Evolutionary conservation across 2,888 invertebrate genomes (phyloP), one percentile per base, ranked within the genome.

Genomic region (Patella depressa): DNA sequence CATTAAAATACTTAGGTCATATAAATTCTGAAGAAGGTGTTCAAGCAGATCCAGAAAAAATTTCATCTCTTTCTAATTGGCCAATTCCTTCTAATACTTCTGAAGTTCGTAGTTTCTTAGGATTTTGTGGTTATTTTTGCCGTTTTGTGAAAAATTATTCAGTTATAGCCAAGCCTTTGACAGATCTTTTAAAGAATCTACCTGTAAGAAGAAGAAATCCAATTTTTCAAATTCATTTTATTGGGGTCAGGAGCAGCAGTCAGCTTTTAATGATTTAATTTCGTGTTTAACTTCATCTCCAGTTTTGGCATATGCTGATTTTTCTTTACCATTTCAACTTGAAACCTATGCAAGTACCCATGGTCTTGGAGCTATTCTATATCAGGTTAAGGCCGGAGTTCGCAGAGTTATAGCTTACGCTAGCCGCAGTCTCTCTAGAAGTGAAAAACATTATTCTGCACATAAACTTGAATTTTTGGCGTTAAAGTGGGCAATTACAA

Each of bases 1-100:
- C 79, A 17, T 81, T 84, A 11, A 72, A 75, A n/a, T 83, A 81
- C 69, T 55, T 83, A 7, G 82, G 85, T 2, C 83, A 85, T 71
- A 74, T 71, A 15, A 79, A 82, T 29, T 69, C 79, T 5, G 77
- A 79, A 53, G 73, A 82, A 24, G 83, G 84, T 14, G 71, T 84
- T 4, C 15, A 19, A 1, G 82, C 79, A 12, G 81, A 84, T 59
- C 19, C 65, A 14, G 65, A 65, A 5, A 83, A 84, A 70, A 73
- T 78, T 3, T 19, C 59, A 3, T 77, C 76, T 24, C 77, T 84
- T 0, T 34, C 1, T 14, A 34, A 34, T 12, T 80, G 70, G 65
- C 80, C 81, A 4, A 4, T 11, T 1, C 84, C 82, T 0, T 78
- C 78, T 75, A 79, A 45, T 53, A 75, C 78, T 24, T 72, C 29